These are phyloP conservation scores for Myzus persicae DNA, from an alignment of 1,140 invertebrate species.

Conservation along the genomic window DNA sequence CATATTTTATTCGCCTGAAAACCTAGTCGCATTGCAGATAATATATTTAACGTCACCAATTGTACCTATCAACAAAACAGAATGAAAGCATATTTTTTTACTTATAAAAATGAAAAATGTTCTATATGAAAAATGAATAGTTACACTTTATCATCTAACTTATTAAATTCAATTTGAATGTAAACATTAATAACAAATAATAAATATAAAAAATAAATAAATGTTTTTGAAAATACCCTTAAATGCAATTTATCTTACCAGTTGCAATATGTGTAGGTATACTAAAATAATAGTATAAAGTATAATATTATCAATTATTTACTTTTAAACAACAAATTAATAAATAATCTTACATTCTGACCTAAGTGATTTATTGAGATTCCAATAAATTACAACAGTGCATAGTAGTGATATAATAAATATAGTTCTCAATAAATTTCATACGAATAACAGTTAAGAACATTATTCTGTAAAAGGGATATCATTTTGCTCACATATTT, in stretches of 20 bases:
- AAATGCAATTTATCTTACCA: not conserved
- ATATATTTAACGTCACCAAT: slow-evolving; percentile 17
- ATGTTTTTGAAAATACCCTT: not conserved
- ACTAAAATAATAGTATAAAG: too few species aligned
- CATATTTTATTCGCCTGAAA: not conserved
- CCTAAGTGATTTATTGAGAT: too few species aligned
- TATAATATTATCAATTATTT: too few species aligned
- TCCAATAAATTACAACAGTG: too few species aligned
- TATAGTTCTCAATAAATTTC: too few species aligned
- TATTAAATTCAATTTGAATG: not conserved
- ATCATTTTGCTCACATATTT: not conserved
- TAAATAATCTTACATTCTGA: too few species aligned
- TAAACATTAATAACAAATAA: not conserved
- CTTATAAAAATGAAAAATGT: not conserved
- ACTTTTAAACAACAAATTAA: too few species aligned
- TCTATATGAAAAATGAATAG: not conserved
- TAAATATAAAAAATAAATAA: too few species aligned
- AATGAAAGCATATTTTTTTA: not conserved
- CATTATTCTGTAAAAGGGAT: not conserved
- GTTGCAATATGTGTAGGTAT: too few species aligned
- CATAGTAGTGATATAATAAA: too few species aligned
- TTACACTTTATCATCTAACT: not conserved
- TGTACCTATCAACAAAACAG: not conserved
- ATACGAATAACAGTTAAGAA: not conserved
- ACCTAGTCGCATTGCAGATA: not conserved